phyloP scores from a whole-genome alignment of 2,888 invertebrate species.

The Piscicola geometra region DNA sequence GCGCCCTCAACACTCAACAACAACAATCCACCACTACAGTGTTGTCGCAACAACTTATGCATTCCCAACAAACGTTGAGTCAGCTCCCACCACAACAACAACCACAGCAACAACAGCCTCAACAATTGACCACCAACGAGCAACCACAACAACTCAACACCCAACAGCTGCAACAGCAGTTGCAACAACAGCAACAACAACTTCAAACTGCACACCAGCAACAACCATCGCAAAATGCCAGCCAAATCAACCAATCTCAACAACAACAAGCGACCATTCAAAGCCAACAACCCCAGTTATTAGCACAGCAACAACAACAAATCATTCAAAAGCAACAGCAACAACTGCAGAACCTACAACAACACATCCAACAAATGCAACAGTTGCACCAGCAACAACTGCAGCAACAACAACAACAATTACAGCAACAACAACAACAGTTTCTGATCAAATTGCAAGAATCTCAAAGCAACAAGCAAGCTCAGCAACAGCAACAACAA shows the following conservation, averaged over 20 bases:
- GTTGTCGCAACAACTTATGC: constrained; percentile 5
- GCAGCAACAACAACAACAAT: constrained; percentile 25
- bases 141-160: constrained; percentile 18
- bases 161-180: not conserved
- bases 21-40: not conserved
- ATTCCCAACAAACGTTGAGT: not conserved
- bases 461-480: constrained; percentile 9
- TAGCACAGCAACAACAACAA: constrained; percentile 28
- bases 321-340: constrained; percentile 29
- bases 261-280: constrained; percentile 13
- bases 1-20: not conserved
- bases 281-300: not conserved
- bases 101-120: constrained; percentile 5
- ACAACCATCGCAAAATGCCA: not conserved
- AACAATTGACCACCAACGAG: not conserved
- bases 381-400: constrained; percentile 21
- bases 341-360: constrained; percentile 17
- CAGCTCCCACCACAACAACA: constrained; percentile 17
- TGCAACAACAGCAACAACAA: constrained; percentile 28
- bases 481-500: not conserved
- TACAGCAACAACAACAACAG: constrained; percentile 21
- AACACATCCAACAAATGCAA: constrained; percentile 18
- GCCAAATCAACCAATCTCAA: not conserved
- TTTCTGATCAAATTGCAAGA: constrained; percentile 25
- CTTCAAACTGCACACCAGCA: not conserved